Conservation (phyloP, 2,888 invertebrate species). For the Heteropelma amictum region DNA sequence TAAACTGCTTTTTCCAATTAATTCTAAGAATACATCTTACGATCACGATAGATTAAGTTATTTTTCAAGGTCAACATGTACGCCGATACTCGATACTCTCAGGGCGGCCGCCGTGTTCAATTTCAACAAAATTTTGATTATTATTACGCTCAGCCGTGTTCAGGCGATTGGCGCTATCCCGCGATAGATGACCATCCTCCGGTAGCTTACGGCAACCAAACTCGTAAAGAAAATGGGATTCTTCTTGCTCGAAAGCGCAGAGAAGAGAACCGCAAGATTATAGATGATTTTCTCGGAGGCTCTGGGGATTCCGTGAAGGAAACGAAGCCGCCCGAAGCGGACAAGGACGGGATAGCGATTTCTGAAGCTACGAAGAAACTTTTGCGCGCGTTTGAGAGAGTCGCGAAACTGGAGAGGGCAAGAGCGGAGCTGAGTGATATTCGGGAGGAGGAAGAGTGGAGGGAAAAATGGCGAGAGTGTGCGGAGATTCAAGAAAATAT, state of each 20-base stretch:
- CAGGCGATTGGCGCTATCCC: too few relatives aligned
- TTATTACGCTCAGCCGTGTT: too few relatives aligned
- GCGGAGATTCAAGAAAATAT: conserved; percentile 79
- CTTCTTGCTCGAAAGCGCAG: conserved; percentile 53
- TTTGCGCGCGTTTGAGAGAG: conserved; percentile 71
- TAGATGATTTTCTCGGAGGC: conserved; percentile 64
- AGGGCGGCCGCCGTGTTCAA: too few relatives aligned
- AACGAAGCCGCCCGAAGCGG: background rate
- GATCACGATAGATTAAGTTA: too few relatives aligned
- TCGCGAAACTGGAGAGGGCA: conserved; percentile 73
- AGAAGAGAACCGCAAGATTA: conserved; percentile 61
- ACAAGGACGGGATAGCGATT: conserved; percentile 68
- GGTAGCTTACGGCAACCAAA: background rate
- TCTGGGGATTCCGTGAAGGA: conserved; percentile 19
- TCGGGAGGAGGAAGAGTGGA: conserved; percentile 80
- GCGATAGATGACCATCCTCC: conserved; percentile 19
- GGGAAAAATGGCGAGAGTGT: conserved; percentile 78
- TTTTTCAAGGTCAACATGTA: too few relatives aligned
- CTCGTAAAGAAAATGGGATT: background rate
- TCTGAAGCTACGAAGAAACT: conserved; percentile 73
- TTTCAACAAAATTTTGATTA: too few relatives aligned
- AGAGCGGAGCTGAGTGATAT: conserved; percentile 79
- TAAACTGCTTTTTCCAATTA: too few relatives aligned
- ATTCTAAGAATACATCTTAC: too few relatives aligned
- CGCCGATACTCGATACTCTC: too few relatives aligned